Evolutionary conservation across 2,113 vertebrate genomes (phyloP).

Genomic region (Erpornis zantholeuca): DNA sequence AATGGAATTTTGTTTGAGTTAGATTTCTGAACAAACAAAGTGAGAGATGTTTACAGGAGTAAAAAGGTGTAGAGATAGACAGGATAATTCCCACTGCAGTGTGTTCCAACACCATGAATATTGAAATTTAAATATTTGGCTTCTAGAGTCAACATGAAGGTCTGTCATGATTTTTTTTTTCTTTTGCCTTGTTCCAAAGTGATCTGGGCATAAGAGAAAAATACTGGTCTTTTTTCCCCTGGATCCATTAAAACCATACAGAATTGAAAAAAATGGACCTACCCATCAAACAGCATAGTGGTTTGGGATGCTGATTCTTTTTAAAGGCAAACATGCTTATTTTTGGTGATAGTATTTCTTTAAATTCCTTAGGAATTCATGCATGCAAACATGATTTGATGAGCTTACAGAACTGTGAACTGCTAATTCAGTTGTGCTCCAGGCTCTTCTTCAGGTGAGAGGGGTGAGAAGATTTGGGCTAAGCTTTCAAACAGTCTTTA

Average conservation of each 20-base stretch:
- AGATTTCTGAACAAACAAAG: conserved; percentile 51
- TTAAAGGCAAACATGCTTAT: not conserved
- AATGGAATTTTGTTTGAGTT: conserved; percentile 44
- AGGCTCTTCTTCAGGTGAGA: not conserved
- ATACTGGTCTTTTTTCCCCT: not conserved
- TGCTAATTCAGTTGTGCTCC: not conserved
- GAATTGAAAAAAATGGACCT: not conserved
- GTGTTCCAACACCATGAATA: not conserved
- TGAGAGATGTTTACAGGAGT: conserved; percentile 25
- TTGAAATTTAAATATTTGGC: conserved; percentile 47
- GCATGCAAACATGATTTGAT: not conserved
- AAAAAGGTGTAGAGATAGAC: conserved; percentile 17
- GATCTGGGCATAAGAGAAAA: not conserved
- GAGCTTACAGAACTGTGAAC: not conserved
- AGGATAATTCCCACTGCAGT: not conserved
- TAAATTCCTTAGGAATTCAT: not conserved
- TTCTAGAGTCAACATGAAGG: not conserved
- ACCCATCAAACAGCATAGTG: not conserved
- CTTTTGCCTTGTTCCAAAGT: not conserved
- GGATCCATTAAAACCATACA: not conserved
- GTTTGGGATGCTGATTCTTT: not conserved
- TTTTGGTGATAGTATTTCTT: not conserved
- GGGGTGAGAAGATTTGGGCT: not conserved
- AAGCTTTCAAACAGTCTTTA: not conserved
- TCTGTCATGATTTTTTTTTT: not conserved